phyloP scores from a whole-genome alignment of 2,113 vertebrate species.

The Vulpes lagopus region DNA sequence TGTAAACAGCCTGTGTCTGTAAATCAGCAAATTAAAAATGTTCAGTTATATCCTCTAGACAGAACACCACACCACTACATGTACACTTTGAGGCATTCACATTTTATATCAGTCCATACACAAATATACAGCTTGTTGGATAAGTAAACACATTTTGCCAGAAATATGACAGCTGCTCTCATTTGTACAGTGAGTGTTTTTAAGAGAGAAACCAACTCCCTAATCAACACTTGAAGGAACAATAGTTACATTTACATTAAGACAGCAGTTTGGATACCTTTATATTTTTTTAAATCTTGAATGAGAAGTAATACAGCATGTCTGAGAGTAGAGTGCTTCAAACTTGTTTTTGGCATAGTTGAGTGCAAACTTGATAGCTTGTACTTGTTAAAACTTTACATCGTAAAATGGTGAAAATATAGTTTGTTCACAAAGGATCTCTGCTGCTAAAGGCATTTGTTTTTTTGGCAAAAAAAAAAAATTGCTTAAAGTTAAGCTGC shows the following conservation, averaged over 20 bases:
- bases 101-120: slow-evolving; percentile 74
- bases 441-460: slow-evolving; percentile 79
- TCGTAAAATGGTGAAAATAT: slow-evolving; percentile 68
- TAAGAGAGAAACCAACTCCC: slow-evolving; percentile 85
- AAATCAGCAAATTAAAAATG: slow-evolving; percentile 64
- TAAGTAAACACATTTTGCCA: slow-evolving; percentile 82
- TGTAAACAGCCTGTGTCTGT: slow-evolving; percentile 79
- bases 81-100: slow-evolving; percentile 72
- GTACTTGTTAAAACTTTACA: slow-evolving; percentile 73
- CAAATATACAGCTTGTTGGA: slow-evolving; percentile 78
- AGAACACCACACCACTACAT: slow-evolving; percentile 45
- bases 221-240: slow-evolving; percentile 80
- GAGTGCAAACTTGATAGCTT: slow-evolving; percentile 84
- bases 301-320: slow-evolving; percentile 76
- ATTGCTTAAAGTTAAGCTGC: slow-evolving; percentile 75
- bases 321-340: slow-evolving; percentile 76
- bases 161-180: slow-evolving; percentile 81
- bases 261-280: slow-evolving; percentile 84
- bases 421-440: slow-evolving; percentile 78
- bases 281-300: slow-evolving; percentile 75
- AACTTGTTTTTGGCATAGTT: slow-evolving; percentile 83
- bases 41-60: neutral
- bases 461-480: slow-evolving; percentile 73
- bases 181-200: slow-evolving; percentile 83
- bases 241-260: slow-evolving; percentile 84